Percentiles rank a stretch among this genome's conserved stretches.
These are phyloP conservation scores for Choloepus hoffmanni DNA, from an alignment of 2,113 vertebrate species.

Conservation along the genomic window DNA sequence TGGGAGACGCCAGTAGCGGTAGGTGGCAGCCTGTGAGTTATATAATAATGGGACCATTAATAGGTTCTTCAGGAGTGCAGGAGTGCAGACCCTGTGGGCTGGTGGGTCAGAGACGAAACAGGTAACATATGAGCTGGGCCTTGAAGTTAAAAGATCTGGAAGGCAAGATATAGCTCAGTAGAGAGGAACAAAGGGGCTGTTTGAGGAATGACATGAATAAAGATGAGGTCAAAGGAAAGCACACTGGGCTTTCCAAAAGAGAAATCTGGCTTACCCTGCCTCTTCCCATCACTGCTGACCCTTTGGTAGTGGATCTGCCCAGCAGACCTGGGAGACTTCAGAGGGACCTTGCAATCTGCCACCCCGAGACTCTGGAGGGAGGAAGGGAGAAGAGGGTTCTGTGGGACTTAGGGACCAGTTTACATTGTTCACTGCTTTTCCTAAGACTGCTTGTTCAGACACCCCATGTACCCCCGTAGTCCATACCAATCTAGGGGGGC, in stretches of 20 bases:
- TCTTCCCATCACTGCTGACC: background rate
- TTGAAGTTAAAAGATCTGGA: background rate
- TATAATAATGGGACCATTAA: background rate
- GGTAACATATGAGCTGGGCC: background rate
- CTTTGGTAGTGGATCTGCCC: background rate
- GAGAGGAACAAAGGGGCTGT: background rate
- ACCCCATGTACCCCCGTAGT: rapidly evolving
- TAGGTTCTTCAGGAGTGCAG: background rate
- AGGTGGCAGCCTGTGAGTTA: background rate
- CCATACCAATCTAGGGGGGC: background rate
- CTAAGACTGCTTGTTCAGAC: background rate
- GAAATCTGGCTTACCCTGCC: background rate
- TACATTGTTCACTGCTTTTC: background rate
- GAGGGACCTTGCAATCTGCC: background rate
- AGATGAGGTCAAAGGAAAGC: background rate
- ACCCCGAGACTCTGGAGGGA: background rate
- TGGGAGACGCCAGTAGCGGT: background rate
- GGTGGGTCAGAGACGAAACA: background rate
- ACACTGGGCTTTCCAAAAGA: background rate
- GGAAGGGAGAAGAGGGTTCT: background rate
- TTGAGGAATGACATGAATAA: background rate
- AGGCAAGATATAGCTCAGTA: background rate
- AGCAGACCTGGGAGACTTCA: background rate
- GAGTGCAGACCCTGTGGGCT: rapidly evolving
- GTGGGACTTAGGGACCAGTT: background rate